A percentile compares a stretch with the other conserved stretches of the same genome.
phyloP scores from a whole-genome alignment of 2,113 vertebrate genomes.

The Gila orcuttii region DNA sequence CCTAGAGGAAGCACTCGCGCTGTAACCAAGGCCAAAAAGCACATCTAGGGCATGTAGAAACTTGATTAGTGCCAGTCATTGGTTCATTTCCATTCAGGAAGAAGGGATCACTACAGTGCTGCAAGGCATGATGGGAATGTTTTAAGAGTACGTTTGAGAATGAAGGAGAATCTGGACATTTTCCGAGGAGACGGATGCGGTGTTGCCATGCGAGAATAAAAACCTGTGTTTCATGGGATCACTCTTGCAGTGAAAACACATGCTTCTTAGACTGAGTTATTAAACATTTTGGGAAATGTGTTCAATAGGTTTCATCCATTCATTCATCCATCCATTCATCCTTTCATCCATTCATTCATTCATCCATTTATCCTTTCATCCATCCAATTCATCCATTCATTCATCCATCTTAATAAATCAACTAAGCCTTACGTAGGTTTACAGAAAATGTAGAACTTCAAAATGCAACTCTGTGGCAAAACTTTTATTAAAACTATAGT shows the following conservation, averaged over 20 bases:
- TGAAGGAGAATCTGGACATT: slow-evolving; percentile 13
- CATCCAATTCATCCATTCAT: too few species aligned
- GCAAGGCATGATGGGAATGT: slow-evolving; percentile 44
- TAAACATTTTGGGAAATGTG: neutral
- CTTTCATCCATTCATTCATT: neutral
- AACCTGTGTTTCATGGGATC: neutral
- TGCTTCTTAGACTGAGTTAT: neutral
- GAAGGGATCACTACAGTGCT: slow-evolving; percentile 37
- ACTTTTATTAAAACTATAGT: too few species aligned
- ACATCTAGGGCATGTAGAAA: slow-evolving; percentile 44
- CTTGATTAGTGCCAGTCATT: slow-evolving; percentile 52
- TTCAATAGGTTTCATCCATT: neutral
- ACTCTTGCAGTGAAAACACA: neutral
- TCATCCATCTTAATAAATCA: too few species aligned
- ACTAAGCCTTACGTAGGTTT: too few species aligned
- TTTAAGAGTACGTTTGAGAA: slow-evolving; percentile 46
- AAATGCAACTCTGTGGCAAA: too few species aligned
- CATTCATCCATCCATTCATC: too few species aligned
- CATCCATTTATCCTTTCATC: neutral
- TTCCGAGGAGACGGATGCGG: neutral
- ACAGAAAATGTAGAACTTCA: too few species aligned
- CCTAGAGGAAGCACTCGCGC: slow-evolving; percentile 42
- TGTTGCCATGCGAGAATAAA: neutral
- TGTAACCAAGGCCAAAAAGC: slow-evolving; percentile 36
- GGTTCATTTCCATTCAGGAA: slow-evolving; percentile 47